Conservation (phyloP, 2,797 vertebrate species). For the Myotis planiceps region DNA sequence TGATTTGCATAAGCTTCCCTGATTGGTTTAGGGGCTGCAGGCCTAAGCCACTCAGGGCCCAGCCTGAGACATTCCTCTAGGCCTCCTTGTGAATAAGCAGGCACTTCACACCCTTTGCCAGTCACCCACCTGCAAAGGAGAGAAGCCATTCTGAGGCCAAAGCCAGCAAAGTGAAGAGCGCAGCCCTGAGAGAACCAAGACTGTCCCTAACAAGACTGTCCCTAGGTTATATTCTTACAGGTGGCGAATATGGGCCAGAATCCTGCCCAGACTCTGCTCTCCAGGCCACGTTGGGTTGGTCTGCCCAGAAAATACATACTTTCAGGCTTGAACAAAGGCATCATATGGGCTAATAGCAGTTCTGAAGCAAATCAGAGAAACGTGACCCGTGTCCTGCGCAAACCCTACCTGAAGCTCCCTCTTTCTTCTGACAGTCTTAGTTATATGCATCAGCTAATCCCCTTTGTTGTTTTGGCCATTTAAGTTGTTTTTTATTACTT, state of each 20-base stretch:
- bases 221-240: neutral
- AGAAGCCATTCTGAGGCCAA: neutral
- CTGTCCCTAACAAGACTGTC: neutral
- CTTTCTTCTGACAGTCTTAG: constrained; percentile 15
- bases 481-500: constrained; percentile 31
- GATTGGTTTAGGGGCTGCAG: neutral
- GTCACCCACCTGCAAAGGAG: neutral
- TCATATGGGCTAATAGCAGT: neutral
- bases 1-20: neutral
- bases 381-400: neutral
- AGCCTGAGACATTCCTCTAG: neutral
- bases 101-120: neutral
- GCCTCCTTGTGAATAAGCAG: neutral
- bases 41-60: neutral
- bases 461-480: neutral
- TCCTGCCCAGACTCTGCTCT: neutral
- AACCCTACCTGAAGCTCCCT: neutral
- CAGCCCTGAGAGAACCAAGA: neutral
- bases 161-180: neutral
- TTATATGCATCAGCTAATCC: neutral
- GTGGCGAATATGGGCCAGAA: neutral
- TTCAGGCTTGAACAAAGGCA: neutral
- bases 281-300: neutral
- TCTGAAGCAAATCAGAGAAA: constrained; percentile 6
- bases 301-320: neutral